phyloP scores from a whole-genome alignment of 2,797 vertebrate genomes.

The Muscicapa striata region DNA sequence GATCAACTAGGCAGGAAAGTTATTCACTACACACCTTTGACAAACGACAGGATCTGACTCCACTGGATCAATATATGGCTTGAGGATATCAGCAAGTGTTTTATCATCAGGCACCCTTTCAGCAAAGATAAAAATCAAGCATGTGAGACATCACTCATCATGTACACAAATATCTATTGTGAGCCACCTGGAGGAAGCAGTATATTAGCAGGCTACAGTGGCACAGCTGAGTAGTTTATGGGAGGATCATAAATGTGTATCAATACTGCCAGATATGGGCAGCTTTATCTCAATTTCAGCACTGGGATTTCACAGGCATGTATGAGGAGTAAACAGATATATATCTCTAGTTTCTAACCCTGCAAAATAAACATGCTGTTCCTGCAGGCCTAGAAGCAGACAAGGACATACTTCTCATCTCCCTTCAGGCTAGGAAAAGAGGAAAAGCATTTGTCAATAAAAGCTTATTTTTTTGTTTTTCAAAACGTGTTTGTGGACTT shows the following conservation, averaged over 20 bases:
- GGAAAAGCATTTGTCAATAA: background rate
- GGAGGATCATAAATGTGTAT: background rate
- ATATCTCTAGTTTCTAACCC: background rate
- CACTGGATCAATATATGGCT: conserved; percentile 86
- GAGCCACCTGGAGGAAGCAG: background rate
- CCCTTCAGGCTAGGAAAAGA: conserved; percentile 30
- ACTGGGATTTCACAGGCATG: background rate
- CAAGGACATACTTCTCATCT: background rate
- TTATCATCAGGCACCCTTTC: conserved; percentile 86
- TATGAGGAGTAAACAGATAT: background rate
- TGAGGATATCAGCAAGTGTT: conserved; percentile 85
- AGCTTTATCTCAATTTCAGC: conserved; percentile 8
- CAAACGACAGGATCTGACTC: conserved; percentile 89
- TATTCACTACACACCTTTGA: conserved; percentile 84
- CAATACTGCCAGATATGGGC: background rate
- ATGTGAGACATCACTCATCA: conserved; percentile 8
- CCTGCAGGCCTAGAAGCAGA: background rate
- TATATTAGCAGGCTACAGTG: background rate
- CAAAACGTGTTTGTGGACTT: background rate
- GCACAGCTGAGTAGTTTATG: background rate
- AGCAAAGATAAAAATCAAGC: conserved; percentile 58
- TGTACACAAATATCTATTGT: background rate
- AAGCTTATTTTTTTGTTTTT: background rate
- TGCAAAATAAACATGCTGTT: background rate
- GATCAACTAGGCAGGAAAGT: background rate